phyloP scores from a whole-genome alignment of 2,113 vertebrate genomes.

The Nymphicus hollandicus region DNA sequence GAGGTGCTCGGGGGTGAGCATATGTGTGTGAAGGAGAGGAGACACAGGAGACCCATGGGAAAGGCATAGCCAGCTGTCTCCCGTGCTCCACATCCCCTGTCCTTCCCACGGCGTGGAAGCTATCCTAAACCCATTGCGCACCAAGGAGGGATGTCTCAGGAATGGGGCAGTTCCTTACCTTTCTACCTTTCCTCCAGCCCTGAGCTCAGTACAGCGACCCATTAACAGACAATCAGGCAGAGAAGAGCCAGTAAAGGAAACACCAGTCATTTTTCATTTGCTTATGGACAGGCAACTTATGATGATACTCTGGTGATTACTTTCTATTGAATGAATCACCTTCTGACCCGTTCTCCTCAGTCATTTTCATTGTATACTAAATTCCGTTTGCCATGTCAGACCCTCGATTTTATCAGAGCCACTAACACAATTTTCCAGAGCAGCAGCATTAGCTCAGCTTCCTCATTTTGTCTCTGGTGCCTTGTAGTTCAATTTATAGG shows the following conservation, averaged over 20 bases:
- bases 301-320: conserved; percentile 40
- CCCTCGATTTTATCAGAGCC: conserved; percentile 49
- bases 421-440: conserved; percentile 59
- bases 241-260: background rate
- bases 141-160: background rate
- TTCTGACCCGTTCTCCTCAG: conserved; percentile 23
- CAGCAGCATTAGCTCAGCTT: conserved; percentile 52
- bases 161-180: background rate
- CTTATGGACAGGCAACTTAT: conserved; percentile 39
- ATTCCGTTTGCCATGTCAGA: conserved; percentile 57
- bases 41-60: background rate
- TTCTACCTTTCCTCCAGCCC: background rate
- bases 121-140: background rate
- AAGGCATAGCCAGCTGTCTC: fast-evolving
- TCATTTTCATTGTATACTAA: conserved; percentile 51
- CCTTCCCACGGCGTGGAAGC: fast-evolving
- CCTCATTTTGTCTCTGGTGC: conserved; percentile 54
- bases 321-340: conserved; percentile 41
- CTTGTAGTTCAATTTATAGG: conserved; percentile 52
- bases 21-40: fast-evolving
- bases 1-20: no score
- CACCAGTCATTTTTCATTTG: conserved; percentile 42
- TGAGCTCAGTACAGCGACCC: background rate
- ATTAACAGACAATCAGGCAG: background rate
- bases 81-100: background rate